Base-by-base conservation (phyloP, 2,888 invertebrate genomes). In the Ceratothoa steindachneri region DNA sequence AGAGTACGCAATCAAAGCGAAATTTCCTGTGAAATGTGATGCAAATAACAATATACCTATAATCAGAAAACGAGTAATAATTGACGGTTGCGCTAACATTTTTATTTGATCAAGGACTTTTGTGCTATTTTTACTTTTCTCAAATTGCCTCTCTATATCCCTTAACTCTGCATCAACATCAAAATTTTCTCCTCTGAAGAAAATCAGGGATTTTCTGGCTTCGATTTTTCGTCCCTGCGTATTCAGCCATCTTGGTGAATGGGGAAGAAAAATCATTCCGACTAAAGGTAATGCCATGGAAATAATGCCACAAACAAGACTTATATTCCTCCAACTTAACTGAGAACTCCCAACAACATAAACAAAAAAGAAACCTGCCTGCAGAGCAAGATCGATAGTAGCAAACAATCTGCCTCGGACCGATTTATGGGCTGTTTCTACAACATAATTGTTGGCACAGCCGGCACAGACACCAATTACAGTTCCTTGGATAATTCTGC, bases 271-370 rank as follows among this genome's bases (percentile, higher is more conserved):
- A 12, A 71, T 9, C 31, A 80, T 65, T 2, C 70, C 69, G 12
- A 74, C 12, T 29, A 77, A 76, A 28, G 74, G 69, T 9, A 77
- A 72, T 1, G 77, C 41, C 19, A 71, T 71, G 5, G 75, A 71
- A 12, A 73, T 30, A 12, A 52, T 53, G 24, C 80, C 77, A 64
- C 74, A 73, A n/a, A 71, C 73, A 30, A 77, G 2, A 53, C 71
- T 60, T 28, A 72, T 64, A 22, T 77, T 60, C n/a, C 80, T 74
- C 80, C 80, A 80, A n/a, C 73, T 69, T 41, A 80, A 67, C 1
- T 68, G 60, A n/a, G 69, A 65, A 53, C 73, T 76, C 27, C 80
- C 80, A 5, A 74, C 69, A 19, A 74, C 29, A 53, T 74, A 80
- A 12, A 74, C 74, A 24, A 74, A 29, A 1, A 77, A 67, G 51